These are phyloP conservation scores for Noctua fimbriata DNA, from an alignment of 2,888 invertebrate genomes.

Conservation along the genomic window DNA sequence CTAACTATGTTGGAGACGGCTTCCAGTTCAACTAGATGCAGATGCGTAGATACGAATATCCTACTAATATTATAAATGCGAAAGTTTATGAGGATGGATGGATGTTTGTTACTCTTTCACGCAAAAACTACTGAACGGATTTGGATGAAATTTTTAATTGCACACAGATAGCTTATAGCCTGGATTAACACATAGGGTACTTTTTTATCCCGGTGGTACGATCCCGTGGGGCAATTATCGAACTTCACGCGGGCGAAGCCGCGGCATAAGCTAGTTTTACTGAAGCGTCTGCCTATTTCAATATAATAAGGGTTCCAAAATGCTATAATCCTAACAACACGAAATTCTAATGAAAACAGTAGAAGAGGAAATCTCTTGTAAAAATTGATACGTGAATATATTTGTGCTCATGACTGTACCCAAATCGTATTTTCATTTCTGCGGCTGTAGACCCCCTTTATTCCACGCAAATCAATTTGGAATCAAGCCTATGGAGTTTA, in stretches of 20 bases:
- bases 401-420: constrained; percentile 24
- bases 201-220: too few relatives aligned
- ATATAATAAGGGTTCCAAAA: neutral
- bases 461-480: constrained; percentile 67
- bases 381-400: neutral
- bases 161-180: too few relatives aligned
- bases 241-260: too few relatives aligned
- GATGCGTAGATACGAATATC: neutral
- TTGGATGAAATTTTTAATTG: too few relatives aligned
- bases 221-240: too few relatives aligned
- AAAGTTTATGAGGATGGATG: too few relatives aligned
- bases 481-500: constrained; percentile 57
- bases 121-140: too few relatives aligned
- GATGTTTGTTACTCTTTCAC: too few relatives aligned
- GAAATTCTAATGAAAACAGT: neutral
- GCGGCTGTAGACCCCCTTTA: constrained; percentile 62
- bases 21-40: too few relatives aligned
- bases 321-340: neutral
- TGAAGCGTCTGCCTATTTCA: neutral
- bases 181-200: too few relatives aligned
- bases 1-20: neutral
- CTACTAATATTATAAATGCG: too few relatives aligned
- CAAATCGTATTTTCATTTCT: constrained; percentile 70
- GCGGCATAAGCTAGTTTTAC: neutral
- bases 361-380: neutral